Base-by-base conservation (phyloP, 2,797 vertebrate genomes). In the Gephyroberyx darwinii region DNA sequence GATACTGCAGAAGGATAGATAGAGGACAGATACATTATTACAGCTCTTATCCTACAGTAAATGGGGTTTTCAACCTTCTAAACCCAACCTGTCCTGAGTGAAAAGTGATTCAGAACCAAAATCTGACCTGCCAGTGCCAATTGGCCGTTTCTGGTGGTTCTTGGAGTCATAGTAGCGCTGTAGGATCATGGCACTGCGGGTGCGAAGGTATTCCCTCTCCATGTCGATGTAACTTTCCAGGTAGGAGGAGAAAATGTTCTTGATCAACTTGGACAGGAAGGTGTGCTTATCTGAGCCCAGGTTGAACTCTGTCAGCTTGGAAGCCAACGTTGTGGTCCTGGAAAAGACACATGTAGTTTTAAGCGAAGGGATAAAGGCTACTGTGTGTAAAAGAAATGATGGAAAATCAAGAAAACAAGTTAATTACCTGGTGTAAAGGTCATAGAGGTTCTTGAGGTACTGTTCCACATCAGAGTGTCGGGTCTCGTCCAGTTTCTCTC, bases 161-260 rank as follows among this genome's bases (percentile, higher is more conserved):
- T 99, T 99, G 54, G 98, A 99, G 90, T 99, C 98, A n/a, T 99
- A 99, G 92, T 96, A 99, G 70, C 97, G 95, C 75, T 99, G 98
- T 41, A 99, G 94, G 86, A 98, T 98, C 94, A 94, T 93, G 61
- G 96, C 92, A 74, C 96, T 98, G 81, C 98, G 95, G 54, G 90
- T 96, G 91, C 95, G 98, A 82, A 99, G 94, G 91, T 98, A 98
- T 52, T 96, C 96, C 55, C 93, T 96, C 91, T 99, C 98, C 90
- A 97, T 96, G 78, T 98, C 96, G 73, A 99, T 97, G 92, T 99
- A 99, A 90, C 96, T 99, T 91, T 99, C 98, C 95, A 99, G 93
- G 93, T 99, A 98, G 69, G 92, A 93, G 87, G 96, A 95, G 93
- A 99, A 99, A 90, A 99, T 98, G 92, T 95, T 98, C 92, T 99